These are phyloP conservation scores for Drosophila tristis DNA, from an alignment of 1,140 invertebrate genomes.

Conservation along the genomic window DNA sequence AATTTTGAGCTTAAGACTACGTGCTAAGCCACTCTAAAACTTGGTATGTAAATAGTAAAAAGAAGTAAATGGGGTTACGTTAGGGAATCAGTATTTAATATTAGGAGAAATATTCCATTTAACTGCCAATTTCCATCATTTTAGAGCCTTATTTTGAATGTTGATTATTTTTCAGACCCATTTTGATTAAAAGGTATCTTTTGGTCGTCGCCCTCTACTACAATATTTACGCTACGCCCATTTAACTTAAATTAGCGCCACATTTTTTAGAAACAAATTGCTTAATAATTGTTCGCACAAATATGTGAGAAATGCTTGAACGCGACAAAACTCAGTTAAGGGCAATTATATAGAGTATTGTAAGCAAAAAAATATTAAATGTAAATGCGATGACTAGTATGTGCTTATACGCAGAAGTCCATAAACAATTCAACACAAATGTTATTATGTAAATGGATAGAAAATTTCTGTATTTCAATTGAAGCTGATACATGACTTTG, in stretches of 20 bases:
- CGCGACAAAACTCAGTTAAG: slow-evolving; percentile 5
- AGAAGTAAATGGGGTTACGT: too few relatives aligned
- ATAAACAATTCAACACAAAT: too few relatives aligned
- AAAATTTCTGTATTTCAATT: not conserved
- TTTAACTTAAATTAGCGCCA: slow-evolving; percentile 23
- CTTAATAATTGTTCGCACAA: slow-evolving; percentile 24
- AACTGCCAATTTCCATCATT: too few relatives aligned
- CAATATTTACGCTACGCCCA: not conserved
- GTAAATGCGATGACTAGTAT: slow-evolving; percentile 1
- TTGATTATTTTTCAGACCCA: too few relatives aligned
- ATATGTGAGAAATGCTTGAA: slow-evolving; percentile 33
- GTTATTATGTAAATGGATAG: too few relatives aligned
- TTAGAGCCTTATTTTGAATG: too few relatives aligned
- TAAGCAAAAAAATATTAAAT: not conserved
- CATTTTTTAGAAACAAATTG: slow-evolving; percentile 26
- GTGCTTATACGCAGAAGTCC: not conserved
- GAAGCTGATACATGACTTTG: slow-evolving; percentile 11
- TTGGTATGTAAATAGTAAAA: too few relatives aligned
- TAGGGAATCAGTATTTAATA: too few relatives aligned
- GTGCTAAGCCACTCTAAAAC: too few relatives aligned
- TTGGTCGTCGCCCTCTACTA: not conserved
- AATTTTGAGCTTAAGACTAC: too few relatives aligned
- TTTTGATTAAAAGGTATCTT: slow-evolving; percentile 4
- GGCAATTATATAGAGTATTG: slow-evolving; percentile 30
- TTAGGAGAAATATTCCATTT: too few relatives aligned